Conservation (phyloP, 2,888 invertebrate genomes). For the Oxyteleia sp. region DNA sequence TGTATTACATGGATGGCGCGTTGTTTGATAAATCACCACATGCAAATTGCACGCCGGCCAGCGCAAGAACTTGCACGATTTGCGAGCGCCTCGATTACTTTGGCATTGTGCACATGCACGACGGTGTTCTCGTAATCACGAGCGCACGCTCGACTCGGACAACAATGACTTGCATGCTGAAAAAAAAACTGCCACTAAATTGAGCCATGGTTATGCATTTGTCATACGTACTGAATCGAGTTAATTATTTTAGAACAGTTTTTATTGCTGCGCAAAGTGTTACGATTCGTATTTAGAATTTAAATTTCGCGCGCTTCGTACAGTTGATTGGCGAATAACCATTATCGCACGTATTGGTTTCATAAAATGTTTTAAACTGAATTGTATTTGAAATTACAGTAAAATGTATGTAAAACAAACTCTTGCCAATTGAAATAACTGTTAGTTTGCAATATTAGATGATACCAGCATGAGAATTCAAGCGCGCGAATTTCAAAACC, state of each 20-base stretch:
- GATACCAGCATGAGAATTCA: too few species aligned
- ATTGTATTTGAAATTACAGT: too few species aligned
- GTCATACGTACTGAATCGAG: constrained; percentile 17
- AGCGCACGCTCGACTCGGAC: constrained; percentile 46
- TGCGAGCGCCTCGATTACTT: constrained; percentile 65
- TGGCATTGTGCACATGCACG: constrained; percentile 64
- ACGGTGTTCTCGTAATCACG: constrained; percentile 51
- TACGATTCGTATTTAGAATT: not conserved
- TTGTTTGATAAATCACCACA: constrained; percentile 86
- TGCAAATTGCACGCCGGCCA: constrained; percentile 81
- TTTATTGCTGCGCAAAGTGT: not conserved
- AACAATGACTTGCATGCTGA: constrained; percentile 62
- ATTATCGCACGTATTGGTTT: too few species aligned
- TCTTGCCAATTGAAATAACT: too few species aligned
- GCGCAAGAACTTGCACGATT: constrained; percentile 67
- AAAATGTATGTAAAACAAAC: too few species aligned
- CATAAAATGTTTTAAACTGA: too few species aligned
- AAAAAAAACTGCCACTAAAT: constrained; percentile 24
- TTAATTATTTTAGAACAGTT: constrained; percentile 29
- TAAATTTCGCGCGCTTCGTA: not conserved
- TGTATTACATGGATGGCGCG: constrained; percentile 86
- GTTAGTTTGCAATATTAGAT: too few species aligned
- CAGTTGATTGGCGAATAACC: too few species aligned
- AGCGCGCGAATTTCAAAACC: too few species aligned
- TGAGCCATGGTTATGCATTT: constrained; percentile 7